A percentile compares a stretch with the other conserved stretches of the same genome.
These are phyloP conservation scores for Drosophila robusta DNA, from an alignment of 2,888 invertebrate genomes.

Conservation along the genomic window DNA sequence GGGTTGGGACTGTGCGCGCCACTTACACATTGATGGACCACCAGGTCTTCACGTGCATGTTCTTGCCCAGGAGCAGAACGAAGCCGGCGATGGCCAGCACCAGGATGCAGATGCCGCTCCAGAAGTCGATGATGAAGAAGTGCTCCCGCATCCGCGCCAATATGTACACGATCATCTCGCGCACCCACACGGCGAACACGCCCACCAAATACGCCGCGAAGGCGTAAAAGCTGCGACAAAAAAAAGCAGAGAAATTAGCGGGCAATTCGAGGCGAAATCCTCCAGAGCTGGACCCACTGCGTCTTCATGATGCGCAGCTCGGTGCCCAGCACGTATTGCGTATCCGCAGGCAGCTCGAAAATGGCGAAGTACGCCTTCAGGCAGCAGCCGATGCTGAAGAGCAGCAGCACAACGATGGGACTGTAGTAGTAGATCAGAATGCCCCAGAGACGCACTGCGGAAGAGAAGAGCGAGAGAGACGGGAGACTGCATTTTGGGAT, in stretches of 20 bases:
- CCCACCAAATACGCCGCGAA: slow-evolving; percentile 72
- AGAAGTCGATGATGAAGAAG: slow-evolving; percentile 79
- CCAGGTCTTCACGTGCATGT: slow-evolving; percentile 74
- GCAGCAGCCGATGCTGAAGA: slow-evolving; percentile 66
- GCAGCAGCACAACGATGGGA: slow-evolving; percentile 69
- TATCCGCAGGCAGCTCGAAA: slow-evolving; percentile 65
- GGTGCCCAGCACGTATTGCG: slow-evolving; percentile 65
- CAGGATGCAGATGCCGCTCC: slow-evolving; percentile 79
- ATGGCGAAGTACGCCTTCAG: slow-evolving; percentile 70
- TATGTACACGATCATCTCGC: slow-evolving; percentile 77
- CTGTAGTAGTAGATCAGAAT: slow-evolving; percentile 74
- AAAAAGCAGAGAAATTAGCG: too few relatives aligned
- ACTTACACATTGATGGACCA: slow-evolving; percentile 80
- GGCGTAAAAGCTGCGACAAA: slow-evolving; percentile 64
- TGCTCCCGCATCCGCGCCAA: slow-evolving; percentile 71
- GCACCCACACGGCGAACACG: slow-evolving; percentile 73
- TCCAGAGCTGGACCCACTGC: slow-evolving; percentile 55
- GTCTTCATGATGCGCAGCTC: slow-evolving; percentile 70
- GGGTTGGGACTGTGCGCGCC: too few relatives aligned
- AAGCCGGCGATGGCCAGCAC: slow-evolving; percentile 75
- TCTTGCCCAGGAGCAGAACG: slow-evolving; percentile 73
- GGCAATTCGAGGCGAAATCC: too few relatives aligned
- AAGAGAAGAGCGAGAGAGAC: too few relatives aligned
- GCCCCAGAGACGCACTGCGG: slow-evolving; percentile 77
- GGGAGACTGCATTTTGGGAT: too few relatives aligned